Evolutionary conservation across 2,113 vertebrate species (phyloP).

Genomic region (Copsychus sechellarum): DNA sequence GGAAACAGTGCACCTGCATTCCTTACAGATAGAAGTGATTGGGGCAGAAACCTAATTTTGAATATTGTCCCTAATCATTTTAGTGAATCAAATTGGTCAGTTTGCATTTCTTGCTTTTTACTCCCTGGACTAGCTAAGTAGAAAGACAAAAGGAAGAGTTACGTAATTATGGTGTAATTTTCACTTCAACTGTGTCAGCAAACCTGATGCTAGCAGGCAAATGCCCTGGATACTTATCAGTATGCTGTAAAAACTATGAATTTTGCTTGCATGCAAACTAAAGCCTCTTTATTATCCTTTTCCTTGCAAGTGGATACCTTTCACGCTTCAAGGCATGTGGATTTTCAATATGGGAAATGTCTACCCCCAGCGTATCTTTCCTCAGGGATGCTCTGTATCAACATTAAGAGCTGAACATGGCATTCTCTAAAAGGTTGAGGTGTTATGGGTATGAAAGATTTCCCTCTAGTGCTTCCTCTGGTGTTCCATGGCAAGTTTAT

Average conservation of each 20-base stretch:
- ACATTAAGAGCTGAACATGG: background rate
- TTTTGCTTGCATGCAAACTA: background rate
- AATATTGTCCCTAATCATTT: background rate
- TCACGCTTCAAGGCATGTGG: background rate
- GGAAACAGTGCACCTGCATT: rapidly evolving
- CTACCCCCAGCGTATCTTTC: rapidly evolving
- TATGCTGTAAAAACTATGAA: background rate
- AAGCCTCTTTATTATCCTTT: background rate
- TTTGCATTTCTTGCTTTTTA: background rate
- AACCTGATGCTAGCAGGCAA: background rate
- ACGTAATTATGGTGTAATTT: background rate
- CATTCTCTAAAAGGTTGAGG: background rate
- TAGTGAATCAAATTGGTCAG: background rate
- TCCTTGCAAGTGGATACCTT: background rate
- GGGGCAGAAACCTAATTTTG: background rate
- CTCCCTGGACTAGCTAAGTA: background rate
- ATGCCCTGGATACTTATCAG: background rate
- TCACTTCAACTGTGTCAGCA: background rate
- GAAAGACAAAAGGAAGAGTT: background rate
- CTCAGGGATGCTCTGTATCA: background rate
- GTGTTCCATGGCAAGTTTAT: background rate
- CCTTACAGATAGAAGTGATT: background rate
- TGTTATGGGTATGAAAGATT: background rate
- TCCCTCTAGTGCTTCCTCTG: background rate
- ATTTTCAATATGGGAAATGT: background rate